Evolutionary conservation across 2,797 vertebrate species (phyloP), one percentile per base, ranked within the genome.

Genomic region (Pempheris klunzingeri): DNA sequence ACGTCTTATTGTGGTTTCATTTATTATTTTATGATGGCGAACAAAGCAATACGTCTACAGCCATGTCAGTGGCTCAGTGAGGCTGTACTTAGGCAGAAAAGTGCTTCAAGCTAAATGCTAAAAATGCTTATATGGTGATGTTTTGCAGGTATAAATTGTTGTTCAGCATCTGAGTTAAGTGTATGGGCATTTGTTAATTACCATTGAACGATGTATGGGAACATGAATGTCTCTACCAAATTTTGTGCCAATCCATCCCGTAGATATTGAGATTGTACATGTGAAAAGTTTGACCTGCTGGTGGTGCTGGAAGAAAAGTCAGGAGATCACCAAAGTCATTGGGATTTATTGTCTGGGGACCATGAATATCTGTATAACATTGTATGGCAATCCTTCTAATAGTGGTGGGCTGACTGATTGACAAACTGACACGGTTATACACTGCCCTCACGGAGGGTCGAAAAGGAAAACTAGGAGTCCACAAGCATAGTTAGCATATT

Each of bases 381-480:
- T n/a, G 44, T 8, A 49, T 15, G 17, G 28, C 26, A 53, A 24
- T 43, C 28, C 22, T 28, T 2, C 17, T 34, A 39, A 22, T 13
- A 10, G 43, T 43, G 32, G 38, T 22, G 26, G 20, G 46, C 9
- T 20, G 13, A 18, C 13, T 1, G 7, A 46, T 24, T 50, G 11
- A 20, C 34, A 14, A 67, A 60, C 34, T 17, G 10, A 58, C n/a
- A 13, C 24, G 30, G 5, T 9, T 57, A 52, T 30, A 26, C 10
- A 58, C 53, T 58, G 20, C 18, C 12, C 22, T 8, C 11, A 28
- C 38, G 15, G 54, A 41, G 63, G 34, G 11, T 43, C 36, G 4
- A 53, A 50, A 22, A 58, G 43, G 30, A 46, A 65, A 71, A 39
- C 34, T 36, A 32, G 46, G 15, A 63, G 30, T 26, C n/a, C 10